A percentile compares a stretch with the other conserved stretches of the same genome.
Conservation (phyloP, 2,797 vertebrate genomes). For the Poeciliopsis presidionis region DNA sequence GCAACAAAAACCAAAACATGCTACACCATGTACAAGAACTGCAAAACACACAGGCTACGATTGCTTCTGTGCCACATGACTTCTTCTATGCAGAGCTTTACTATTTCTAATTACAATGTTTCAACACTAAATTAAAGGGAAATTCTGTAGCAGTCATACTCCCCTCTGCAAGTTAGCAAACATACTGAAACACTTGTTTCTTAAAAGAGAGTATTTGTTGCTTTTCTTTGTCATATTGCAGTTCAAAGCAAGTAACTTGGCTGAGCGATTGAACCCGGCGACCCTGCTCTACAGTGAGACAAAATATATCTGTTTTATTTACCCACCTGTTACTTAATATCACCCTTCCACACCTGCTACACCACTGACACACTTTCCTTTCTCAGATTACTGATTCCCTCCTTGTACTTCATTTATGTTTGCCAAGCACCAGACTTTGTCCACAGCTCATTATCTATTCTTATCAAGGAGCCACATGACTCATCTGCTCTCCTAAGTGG, state of each 20-base stretch:
- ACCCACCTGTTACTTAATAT: constrained; percentile 38
- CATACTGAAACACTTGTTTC: not conserved
- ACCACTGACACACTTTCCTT: constrained; percentile 2
- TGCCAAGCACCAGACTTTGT: not conserved
- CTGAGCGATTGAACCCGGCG: not conserved
- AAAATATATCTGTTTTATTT: constrained; percentile 4
- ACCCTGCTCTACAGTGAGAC: not conserved
- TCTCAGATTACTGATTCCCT: not conserved
- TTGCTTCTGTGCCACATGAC: not conserved
- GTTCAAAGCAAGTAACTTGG: not conserved
- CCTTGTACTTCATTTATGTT: not conserved
- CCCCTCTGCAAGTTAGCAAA: not conserved
- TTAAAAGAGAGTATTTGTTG: not conserved
- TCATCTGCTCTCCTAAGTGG: constrained; percentile 18
- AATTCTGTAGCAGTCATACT: not conserved
- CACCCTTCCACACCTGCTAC: not conserved
- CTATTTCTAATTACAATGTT: not conserved
- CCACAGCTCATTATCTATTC: constrained; percentile 15
- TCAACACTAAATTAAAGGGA: not conserved
- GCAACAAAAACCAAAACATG: not conserved
- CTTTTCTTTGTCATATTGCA: not conserved
- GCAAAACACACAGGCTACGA: not conserved
- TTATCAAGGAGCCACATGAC: constrained; percentile 30
- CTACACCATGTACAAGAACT: not conserved
- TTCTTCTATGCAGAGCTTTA: not conserved